Evolutionary conservation across 2,888 invertebrate genomes (phyloP).

Genomic region (Thera britannica): DNA sequence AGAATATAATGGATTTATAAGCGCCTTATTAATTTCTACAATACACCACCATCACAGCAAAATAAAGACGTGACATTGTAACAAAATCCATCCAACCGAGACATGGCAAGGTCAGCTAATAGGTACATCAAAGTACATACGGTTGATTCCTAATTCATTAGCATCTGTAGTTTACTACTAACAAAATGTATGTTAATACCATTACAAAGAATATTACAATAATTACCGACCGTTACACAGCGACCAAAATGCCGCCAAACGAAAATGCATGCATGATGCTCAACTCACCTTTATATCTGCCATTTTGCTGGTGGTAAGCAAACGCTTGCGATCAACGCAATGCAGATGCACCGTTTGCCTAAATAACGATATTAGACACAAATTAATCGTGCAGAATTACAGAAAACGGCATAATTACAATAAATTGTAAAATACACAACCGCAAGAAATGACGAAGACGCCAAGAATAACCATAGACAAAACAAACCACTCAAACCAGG

Average conservation of each 20-base stretch:
- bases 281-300: slow-evolving; percentile 83
- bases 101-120: slow-evolving; percentile 17
- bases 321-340: slow-evolving; percentile 73
- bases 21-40: neutral
- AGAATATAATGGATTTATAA: neutral
- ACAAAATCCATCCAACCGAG: slow-evolving; percentile 1
- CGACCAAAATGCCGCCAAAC: slow-evolving; percentile 81
- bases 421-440: slow-evolving; percentile 52
- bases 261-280: slow-evolving; percentile 23
- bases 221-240: slow-evolving; percentile 65
- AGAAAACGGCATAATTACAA: slow-evolving; percentile 67
- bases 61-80: slow-evolving; percentile 5
- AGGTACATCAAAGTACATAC: neutral
- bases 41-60: neutral
- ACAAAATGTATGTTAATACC: neutral
- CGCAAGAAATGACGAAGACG: slow-evolving; percentile 68
- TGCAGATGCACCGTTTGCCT: slow-evolving; percentile 58
- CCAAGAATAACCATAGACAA: slow-evolving; percentile 62
- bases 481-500: neutral
- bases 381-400: slow-evolving; percentile 54
- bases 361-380: slow-evolving; percentile 57
- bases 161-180: slow-evolving; percentile 1
- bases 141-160: neutral
- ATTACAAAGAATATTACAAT: slow-evolving; percentile 9
- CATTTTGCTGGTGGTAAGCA: slow-evolving; percentile 73